These are phyloP conservation scores for Adoxophyes honmai DNA, from an alignment of 1,140 invertebrate species.

Conservation along the genomic window DNA sequence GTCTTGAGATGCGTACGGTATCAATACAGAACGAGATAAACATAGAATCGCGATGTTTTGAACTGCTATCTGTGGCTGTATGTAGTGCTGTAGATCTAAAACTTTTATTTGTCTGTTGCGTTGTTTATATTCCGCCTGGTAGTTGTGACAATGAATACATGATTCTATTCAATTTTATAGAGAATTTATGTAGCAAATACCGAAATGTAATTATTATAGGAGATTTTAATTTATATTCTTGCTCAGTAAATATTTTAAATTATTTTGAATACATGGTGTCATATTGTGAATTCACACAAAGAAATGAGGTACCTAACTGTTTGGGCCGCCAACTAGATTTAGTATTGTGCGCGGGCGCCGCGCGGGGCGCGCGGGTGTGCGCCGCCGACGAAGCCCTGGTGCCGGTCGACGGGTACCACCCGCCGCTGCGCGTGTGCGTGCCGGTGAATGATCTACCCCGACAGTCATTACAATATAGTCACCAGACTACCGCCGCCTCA, in stretches of 20 bases:
- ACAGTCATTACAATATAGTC: not conserved
- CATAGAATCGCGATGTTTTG: not conserved
- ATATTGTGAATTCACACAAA: slow-evolving; percentile 3
- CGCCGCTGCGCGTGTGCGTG: not conserved
- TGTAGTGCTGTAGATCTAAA: not conserved
- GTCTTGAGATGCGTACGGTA: not conserved
- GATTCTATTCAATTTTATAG: not conserved
- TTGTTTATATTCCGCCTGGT: slow-evolving; percentile 6
- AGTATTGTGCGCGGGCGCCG: not conserved
- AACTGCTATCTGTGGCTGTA: not conserved
- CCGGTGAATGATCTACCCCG: too few relatives aligned
- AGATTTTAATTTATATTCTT: slow-evolving; percentile 10
- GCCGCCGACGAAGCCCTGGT: not conserved
- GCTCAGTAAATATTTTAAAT: not conserved
- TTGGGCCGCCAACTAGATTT: not conserved
- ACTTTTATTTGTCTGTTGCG: slow-evolving; percentile 2
- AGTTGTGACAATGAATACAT: slow-evolving; percentile 1
- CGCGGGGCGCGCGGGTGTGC: not conserved
- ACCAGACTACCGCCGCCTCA: not conserved
- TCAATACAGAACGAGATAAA: not conserved
- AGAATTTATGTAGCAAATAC: not conserved
- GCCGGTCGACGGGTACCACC: not conserved
- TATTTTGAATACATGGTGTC: not conserved
- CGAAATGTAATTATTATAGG: not conserved
- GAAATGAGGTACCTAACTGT: not conserved